A percentile compares a stretch with the other conserved stretches of the same genome.
Evolutionary conservation across 2,797 vertebrate species (phyloP).

Genomic region (Chanos chanos): DNA sequence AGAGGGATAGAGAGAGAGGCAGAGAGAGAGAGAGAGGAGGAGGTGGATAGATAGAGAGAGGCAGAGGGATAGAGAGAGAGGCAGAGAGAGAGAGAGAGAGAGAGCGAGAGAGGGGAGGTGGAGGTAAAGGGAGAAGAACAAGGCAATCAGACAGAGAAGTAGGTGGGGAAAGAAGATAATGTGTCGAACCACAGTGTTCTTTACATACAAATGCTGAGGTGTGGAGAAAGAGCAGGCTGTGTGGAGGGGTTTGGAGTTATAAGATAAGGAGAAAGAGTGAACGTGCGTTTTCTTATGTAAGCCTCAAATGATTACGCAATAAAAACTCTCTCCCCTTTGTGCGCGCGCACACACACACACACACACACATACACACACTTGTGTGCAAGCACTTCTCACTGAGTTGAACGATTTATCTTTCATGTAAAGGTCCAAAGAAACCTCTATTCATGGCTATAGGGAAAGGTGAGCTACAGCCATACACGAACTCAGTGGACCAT

Average conservation of each 20-base stretch:
- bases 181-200: too few relatives aligned
- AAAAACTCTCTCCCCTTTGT: not conserved
- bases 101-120: not conserved
- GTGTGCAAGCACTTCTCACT: too few relatives aligned
- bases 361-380: too few relatives aligned
- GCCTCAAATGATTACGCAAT: slow-evolving; percentile 6
- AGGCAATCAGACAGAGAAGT: too few relatives aligned
- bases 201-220: slow-evolving; percentile 7
- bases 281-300: slow-evolving; percentile 11
- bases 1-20: not conserved
- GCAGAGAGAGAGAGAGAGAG: not conserved
- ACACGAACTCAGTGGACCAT: too few relatives aligned
- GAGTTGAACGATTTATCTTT: too few relatives aligned
- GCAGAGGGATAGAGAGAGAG: too few relatives aligned
- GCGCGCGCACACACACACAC: slow-evolving; percentile 3
- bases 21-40: not conserved
- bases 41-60: not conserved
- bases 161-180: too few relatives aligned
- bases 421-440: too few relatives aligned
- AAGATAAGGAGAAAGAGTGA: slow-evolving; percentile 13
- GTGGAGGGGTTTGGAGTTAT: not conserved
- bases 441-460: too few relatives aligned
- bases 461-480: too few relatives aligned
- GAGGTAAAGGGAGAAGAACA: not conserved
- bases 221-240: not conserved